These are phyloP conservation scores for Myioborus miniatus DNA, from an alignment of 2,797 vertebrate species.

Conservation along the genomic window DNA sequence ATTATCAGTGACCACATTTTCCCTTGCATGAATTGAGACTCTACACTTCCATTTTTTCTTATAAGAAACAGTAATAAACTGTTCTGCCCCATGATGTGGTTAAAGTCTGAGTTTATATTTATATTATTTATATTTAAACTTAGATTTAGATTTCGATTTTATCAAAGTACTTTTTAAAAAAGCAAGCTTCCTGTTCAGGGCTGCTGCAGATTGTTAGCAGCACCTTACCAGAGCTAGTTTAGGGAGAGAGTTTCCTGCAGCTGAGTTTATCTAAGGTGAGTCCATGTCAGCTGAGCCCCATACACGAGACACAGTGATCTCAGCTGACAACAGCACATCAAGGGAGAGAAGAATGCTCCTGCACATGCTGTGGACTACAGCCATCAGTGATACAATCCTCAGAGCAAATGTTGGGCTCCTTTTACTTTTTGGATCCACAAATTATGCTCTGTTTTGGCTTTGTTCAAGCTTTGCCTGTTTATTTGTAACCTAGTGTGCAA, in stretches of 20 bases:
- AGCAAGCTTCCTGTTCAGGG: neutral
- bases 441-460: neutral
- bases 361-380: neutral
- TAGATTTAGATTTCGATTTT: neutral
- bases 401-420: neutral
- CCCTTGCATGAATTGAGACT: neutral
- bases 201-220: neutral
- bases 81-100: neutral
- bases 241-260: neutral
- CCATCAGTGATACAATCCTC: neutral
- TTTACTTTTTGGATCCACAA: neutral
- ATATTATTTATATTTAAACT: neutral
- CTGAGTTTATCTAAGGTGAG: neutral
- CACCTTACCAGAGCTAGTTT: neutral
- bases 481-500: neutral
- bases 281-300: neutral
- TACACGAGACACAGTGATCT: neutral
- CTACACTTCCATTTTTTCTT: neutral
- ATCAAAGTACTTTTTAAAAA: neutral
- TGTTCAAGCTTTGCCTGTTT: neutral
- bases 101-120: neutral
- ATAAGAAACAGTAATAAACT: neutral
- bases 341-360: neutral
- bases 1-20: neutral
- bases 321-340: neutral